Evolutionary conservation across 2,113 vertebrate genomes (phyloP).

Genomic region (Glareola pratincola): DNA sequence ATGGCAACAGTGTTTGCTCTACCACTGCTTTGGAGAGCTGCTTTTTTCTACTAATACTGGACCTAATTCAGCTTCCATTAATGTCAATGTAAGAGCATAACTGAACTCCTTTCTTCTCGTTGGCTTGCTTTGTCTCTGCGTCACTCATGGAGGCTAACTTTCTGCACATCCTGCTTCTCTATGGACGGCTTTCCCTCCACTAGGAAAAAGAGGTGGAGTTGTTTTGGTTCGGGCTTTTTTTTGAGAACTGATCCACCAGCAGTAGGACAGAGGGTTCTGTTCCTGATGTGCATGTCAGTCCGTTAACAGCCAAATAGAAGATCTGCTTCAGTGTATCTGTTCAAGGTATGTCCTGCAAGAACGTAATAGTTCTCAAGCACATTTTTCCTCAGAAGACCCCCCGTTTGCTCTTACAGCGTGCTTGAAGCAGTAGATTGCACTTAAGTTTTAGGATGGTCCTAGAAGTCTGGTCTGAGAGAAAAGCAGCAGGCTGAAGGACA

Average conservation of each 20-base stretch:
- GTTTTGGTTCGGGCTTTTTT: background rate
- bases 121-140: background rate
- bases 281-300: background rate
- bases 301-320: background rate
- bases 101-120: background rate
- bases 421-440: background rate
- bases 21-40: background rate
- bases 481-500: background rate
- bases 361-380: background rate
- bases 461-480: background rate
- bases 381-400: background rate
- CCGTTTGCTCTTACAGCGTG: background rate
- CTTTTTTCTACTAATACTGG: background rate
- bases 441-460: background rate
- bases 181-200: background rate
- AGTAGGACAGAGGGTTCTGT: background rate
- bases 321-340: background rate
- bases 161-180: background rate
- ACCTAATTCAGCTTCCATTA: background rate
- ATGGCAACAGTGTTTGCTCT: background rate
- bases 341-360: background rate
- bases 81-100: background rate
- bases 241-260: background rate
- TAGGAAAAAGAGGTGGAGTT: background rate
- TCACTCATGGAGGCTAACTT: background rate